A percentile compares a stretch with the other conserved stretches of the same genome.
phyloP scores from a whole-genome alignment of 2,113 vertebrate genomes.

The Hiodon alosoides region DNA sequence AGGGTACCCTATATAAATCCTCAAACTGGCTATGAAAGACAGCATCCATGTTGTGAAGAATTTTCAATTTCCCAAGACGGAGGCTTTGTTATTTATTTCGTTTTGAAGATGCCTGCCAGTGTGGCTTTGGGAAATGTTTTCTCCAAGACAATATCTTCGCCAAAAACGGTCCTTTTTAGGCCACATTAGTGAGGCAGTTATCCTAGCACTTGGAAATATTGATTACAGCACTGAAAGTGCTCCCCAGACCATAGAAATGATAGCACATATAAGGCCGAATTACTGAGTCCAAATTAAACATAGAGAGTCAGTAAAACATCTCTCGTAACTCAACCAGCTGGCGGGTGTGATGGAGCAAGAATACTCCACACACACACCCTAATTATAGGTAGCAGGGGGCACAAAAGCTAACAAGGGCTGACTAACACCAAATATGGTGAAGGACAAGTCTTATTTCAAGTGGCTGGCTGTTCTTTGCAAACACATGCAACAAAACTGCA shows the following conservation, averaged over 20 bases:
- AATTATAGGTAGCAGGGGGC: neutral
- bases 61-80: no score
- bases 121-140: neutral
- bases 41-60: no score
- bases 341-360: neutral
- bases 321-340: neutral
- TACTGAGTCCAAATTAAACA: slow-evolving; percentile 11
- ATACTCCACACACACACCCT: neutral
- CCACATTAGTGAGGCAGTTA: neutral
- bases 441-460: neutral
- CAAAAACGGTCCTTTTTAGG: slow-evolving; percentile 8
- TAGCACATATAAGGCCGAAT: neutral
- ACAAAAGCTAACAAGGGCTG: neutral
- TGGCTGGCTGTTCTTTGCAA: neutral
- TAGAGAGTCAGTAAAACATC: neutral
- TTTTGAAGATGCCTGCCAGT: no score
- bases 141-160: neutral
- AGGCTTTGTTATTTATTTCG: no score
- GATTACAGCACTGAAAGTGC: neutral
- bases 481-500: no score
- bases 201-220: neutral
- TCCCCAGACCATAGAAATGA: neutral
- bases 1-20: no score
- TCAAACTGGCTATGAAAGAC: no score
- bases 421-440: slow-evolving; percentile 1